These are phyloP conservation scores for Morpho helenor DNA, from an alignment of 2,888 invertebrate genomes.

Conservation along the genomic window DNA sequence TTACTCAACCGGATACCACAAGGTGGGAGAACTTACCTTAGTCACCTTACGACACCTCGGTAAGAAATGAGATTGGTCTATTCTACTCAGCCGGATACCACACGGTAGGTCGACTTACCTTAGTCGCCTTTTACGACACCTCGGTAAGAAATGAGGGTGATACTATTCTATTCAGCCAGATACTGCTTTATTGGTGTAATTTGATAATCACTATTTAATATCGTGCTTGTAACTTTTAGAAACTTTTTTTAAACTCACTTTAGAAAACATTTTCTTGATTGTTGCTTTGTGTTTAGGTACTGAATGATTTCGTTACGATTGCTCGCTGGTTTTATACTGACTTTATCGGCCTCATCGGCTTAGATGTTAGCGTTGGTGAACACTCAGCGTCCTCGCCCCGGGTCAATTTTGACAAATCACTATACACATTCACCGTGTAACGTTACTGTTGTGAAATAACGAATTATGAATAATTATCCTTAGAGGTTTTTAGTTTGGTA, in stretches of 20 bases:
- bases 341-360: conserved; percentile 22
- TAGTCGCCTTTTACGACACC: no score
- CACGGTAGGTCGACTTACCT: no score
- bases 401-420: conserved; percentile 23
- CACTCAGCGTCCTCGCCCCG: conserved; percentile 24
- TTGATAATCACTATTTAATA: no score
- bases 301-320: conserved; percentile 30
- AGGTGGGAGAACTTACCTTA: no score
- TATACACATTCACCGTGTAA: conserved; percentile 17
- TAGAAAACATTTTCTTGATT: conserved; percentile 51
- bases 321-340: conserved; percentile 16
- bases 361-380: conserved; percentile 17
- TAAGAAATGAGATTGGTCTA: no score
- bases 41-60: no score
- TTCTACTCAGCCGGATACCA: no score
- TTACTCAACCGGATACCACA: no score
- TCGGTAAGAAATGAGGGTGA: no score
- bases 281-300: conserved; percentile 35
- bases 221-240: no score
- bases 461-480: conserved; percentile 6
- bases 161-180: no score
- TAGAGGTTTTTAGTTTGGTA: background rate
- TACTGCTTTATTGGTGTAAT: no score
- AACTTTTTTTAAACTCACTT: conserved; percentile 42
- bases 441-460: conserved; percentile 3